Evolutionary conservation across 1,140 invertebrate species (phyloP).

Genomic region (Neodiprion pinetum): DNA sequence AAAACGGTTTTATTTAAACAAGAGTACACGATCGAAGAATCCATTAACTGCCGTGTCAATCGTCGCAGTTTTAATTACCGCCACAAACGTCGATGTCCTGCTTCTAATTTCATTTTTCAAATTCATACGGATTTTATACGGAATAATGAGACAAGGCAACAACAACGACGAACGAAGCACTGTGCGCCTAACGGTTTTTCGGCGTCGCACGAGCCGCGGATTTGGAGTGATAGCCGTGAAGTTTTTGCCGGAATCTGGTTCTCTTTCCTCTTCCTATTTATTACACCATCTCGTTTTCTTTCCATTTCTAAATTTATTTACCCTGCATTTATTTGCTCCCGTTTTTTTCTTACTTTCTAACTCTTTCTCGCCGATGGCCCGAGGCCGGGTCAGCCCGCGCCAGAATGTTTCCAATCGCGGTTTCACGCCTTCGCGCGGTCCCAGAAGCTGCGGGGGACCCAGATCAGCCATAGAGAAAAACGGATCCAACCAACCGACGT

Average conservation of each 20-base stretch:
- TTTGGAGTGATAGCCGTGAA: background rate
- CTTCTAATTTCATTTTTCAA: background rate
- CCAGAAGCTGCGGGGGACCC: background rate
- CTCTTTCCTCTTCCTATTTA: background rate
- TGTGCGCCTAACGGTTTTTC: background rate
- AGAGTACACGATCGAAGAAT: too few species aligned
- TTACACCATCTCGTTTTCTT: background rate
- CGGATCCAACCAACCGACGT: too few species aligned
- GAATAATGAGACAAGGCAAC: background rate
- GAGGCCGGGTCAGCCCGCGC: slow-evolving; percentile 2
- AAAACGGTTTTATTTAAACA: too few species aligned
- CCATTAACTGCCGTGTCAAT: too few species aligned
- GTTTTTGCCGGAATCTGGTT: background rate
- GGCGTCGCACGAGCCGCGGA: background rate
- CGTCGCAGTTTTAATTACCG: background rate
- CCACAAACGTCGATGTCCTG: background rate
- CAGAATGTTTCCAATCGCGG: background rate
- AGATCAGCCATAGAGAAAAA: too few species aligned
- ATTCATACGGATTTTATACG: background rate
- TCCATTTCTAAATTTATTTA: background rate
- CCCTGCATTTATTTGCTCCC: background rate
- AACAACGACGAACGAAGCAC: background rate
- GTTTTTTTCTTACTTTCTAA: background rate
- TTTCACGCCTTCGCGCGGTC: background rate
- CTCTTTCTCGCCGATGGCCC: background rate